Evolutionary conservation across 2,113 vertebrate genomes (phyloP), one percentile per base, ranked within the genome.

Genomic region (Anguilla rostrata): DNA sequence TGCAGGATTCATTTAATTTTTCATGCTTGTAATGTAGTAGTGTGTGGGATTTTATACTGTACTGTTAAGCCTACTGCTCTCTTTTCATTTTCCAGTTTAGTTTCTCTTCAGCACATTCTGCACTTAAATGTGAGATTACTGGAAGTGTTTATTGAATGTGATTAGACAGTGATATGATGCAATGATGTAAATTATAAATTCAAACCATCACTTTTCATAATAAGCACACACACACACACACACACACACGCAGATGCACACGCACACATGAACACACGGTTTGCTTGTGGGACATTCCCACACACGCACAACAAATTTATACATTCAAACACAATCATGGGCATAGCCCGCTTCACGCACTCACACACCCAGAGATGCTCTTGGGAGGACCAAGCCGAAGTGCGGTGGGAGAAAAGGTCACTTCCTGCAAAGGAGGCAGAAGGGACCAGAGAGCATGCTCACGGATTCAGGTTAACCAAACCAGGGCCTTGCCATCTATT

Each of bases 391-490:
- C 46, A 57, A 53, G 29, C 83, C 26, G 34, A 60, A 60, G 34
- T 63, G 53, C 41, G 9, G 53, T 16, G 14, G 29, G 43, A 81
- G 81, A 29, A 63, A 78, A 63, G 46, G 57, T 82, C 79, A 82
- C 56, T 41, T 20, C 4, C 53, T 81, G 56, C 60, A 41, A 46
- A 56, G 26, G 7, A 40, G 79, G 41, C 46, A 1, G 34, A n/a
- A 9, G 63, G 66, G 78, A n/a, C 46, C 20, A 81, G 63, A 81
- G 40, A 85, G 79, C 43, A 81, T 63, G 15, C 82, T 85, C 22
- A 39, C 82, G 20, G 5, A 75, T 39, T 83, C 49, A 49, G 81
- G 87, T 87, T 81, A 88, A 86, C 82, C 84, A 82, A 84, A 86
- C 75, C 56, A 83, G 83, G 75, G 34, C 84, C 82, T 81, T 82